A percentile compares a stretch with the other conserved stretches of the same genome.
These are phyloP conservation scores for Acanthosepion lycidas DNA, from an alignment of 2,888 invertebrate species.

Conservation along the genomic window DNA sequence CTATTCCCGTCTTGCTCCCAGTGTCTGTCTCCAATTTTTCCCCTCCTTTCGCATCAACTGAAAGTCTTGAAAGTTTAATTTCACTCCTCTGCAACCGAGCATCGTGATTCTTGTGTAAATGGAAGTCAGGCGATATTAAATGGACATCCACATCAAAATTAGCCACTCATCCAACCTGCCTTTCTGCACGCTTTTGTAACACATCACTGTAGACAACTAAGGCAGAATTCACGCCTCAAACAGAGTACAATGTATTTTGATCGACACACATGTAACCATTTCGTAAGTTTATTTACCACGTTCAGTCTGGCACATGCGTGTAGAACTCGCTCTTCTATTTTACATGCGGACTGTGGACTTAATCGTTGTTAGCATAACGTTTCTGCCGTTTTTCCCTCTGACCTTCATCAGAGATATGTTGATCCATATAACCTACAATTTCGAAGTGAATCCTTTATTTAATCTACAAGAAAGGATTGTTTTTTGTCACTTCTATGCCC, in stretches of 20 bases:
- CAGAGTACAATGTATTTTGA: background rate
- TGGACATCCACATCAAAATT: background rate
- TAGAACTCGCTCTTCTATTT: too few species aligned
- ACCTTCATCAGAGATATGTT: too few species aligned
- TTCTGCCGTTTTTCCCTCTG: too few species aligned
- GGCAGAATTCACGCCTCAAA: background rate
- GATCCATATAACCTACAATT: too few species aligned
- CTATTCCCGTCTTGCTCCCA: background rate
- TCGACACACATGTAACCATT: background rate
- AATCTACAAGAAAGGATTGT: too few species aligned
- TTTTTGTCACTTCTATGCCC: too few species aligned
- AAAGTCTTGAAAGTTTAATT: constrained; percentile 33
- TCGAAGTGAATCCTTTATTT: too few species aligned
- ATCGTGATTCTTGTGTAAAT: background rate
- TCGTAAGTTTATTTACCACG: background rate
- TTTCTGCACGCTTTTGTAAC: background rate
- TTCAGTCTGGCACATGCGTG: background rate
- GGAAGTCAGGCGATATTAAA: constrained; percentile 8
- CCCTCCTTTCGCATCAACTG: background rate
- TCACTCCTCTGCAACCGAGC: background rate
- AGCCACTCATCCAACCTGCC: background rate
- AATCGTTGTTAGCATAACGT: too few species aligned
- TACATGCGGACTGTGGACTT: too few species aligned
- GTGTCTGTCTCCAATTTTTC: background rate
- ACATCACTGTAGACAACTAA: background rate